These are phyloP conservation scores for Erpobdella octoculata DNA, from an alignment of 2,888 invertebrate genomes.

Conservation along the genomic window DNA sequence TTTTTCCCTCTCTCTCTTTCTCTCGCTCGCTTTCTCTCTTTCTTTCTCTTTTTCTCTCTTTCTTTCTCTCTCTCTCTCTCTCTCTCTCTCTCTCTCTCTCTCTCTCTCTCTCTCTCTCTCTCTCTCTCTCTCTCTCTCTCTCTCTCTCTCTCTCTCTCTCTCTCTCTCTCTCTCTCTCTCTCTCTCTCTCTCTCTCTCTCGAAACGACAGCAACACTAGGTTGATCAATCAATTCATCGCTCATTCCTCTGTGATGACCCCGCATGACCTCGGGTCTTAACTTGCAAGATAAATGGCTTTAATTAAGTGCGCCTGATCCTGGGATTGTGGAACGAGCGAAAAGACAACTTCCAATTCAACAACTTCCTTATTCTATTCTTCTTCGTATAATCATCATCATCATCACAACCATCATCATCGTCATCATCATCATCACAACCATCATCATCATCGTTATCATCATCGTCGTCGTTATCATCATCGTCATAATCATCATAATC, in stretches of 20 bases:
- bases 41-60: background rate
- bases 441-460: background rate
- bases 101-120: background rate
- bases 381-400: background rate
- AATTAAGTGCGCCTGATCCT: constrained; percentile 26
- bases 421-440: background rate
- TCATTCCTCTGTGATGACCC: too few relatives aligned
- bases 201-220: background rate
- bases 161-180: background rate
- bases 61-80: background rate
- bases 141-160: too few relatives aligned
- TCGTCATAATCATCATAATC: background rate
- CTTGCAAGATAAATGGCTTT: constrained; percentile 30
- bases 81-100: background rate
- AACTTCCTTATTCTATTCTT: background rate
- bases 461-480: background rate
- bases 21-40: background rate
- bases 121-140: too few relatives aligned
- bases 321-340: background rate
- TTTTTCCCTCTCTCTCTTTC: too few relatives aligned
- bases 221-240: background rate
- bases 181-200: background rate
- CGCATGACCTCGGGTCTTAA: constrained; percentile 12
- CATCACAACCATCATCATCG: background rate
- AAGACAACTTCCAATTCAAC: background rate